Evolutionary conservation across 1,140 invertebrate genomes (phyloP), one percentile per base, ranked within the genome.

Genomic region (Drosophila oshimai): DNA sequence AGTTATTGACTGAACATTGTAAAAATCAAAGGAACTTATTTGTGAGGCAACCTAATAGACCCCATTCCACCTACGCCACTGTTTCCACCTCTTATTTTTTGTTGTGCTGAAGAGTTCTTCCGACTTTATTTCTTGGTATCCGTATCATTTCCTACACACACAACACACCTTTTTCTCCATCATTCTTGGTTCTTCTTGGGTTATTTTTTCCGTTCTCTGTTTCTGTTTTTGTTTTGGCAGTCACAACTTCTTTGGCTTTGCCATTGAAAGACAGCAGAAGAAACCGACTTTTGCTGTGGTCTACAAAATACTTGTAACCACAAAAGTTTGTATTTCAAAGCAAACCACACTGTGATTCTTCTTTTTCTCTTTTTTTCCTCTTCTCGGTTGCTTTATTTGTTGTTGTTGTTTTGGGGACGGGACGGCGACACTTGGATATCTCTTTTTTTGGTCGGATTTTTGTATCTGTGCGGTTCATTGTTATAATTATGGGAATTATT

Each of bases 401-500:
- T 53, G 17, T 64, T 73, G 50, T 54, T 74, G 46, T 70, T 54
- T 62, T 67, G 46, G 44, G 36, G 68, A 57, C 68, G 44, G 36
- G 68, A 57, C 68, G 49, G 70, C 50, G 79, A 84, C 79, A 77
- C 78, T 83, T 79, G 80, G 74, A 84, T 84, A 86, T 86, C 65
- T 75, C 74, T 74, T 79, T 60, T 53, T 50, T 60, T 49, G 34
- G 60, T 68, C 39, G 64, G 50, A 76, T 50, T 72, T 78, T 61
- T 74, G 60, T 47, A 60, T 80, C 55, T 80, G 71, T 62, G 68
- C 33, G 69, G 49, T 65, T 65, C 79, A 83, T 83, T 83, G 75
- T 86, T 80, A 86, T 86, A 86, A 86, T 86, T 86, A 86, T 86
- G 80, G 80, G 80, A 86, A 86, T 87, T 86, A 79, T 76, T 80